Conservation (phyloP, 2,797 vertebrate genomes). For the Spinus olivaceus region DNA sequence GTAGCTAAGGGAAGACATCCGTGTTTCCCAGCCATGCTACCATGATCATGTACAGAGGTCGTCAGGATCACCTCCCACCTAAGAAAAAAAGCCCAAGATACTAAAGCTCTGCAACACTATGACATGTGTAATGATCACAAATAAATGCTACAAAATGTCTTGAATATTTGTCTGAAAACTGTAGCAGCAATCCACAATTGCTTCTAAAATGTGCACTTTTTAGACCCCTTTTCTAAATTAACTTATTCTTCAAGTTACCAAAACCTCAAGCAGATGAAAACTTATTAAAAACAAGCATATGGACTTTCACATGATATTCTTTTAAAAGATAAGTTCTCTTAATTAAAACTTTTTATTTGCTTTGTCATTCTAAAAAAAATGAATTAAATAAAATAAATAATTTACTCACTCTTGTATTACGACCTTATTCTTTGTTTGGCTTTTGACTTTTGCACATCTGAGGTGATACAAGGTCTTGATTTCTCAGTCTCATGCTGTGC, state of each 20-base stretch:
- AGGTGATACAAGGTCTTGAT: neutral
- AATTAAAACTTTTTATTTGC: neutral
- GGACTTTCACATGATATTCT: neutral
- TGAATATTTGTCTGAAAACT: neutral
- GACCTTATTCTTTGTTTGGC: neutral
- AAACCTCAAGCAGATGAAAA: neutral
- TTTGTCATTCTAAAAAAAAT: neutral
- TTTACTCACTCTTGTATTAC: neutral
- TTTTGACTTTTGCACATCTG: neutral
- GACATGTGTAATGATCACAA: neutral
- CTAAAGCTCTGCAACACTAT: neutral
- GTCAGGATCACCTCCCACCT: neutral
- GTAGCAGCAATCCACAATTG: neutral
- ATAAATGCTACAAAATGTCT: neutral
- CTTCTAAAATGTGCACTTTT: neutral
- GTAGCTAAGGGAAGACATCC: neutral
- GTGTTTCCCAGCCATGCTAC: neutral
- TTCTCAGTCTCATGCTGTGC: neutral
- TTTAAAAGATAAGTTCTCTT: neutral
- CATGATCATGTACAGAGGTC: neutral
- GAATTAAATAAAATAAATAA: neutral
- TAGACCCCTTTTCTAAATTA: neutral
- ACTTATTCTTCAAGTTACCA: neutral
- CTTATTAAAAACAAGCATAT: neutral
- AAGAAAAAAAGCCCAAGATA: neutral